Evolutionary conservation across 2,888 invertebrate species (phyloP).

Genomic region (Ephialtes manifestator): DNA sequence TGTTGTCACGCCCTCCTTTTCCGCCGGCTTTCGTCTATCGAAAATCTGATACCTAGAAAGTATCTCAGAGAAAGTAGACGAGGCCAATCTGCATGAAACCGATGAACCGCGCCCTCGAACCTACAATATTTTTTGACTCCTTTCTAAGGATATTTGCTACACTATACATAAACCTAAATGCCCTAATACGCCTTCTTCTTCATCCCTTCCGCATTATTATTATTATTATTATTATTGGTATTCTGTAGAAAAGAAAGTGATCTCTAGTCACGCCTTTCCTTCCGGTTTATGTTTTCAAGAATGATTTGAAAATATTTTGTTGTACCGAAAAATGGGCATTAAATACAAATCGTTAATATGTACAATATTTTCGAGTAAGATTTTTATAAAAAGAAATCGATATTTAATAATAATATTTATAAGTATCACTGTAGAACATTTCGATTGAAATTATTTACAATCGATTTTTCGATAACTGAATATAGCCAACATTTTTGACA

Average conservation of each 20-base stretch:
- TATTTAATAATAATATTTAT: too few species aligned
- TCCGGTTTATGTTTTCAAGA: slow-evolving; percentile 42
- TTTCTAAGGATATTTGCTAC: slow-evolving; percentile 8
- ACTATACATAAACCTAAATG: slow-evolving; percentile 24
- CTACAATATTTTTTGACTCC: slow-evolving; percentile 44
- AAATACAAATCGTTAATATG: background rate
- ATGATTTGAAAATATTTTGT: background rate
- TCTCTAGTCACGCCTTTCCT: slow-evolving; percentile 50
- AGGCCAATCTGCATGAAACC: slow-evolving; percentile 72
- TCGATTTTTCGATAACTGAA: too few species aligned
- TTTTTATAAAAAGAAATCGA: too few species aligned
- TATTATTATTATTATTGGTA: too few species aligned
- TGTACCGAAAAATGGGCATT: background rate
- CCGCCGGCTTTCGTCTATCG: slow-evolving; percentile 46
- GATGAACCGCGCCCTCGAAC: slow-evolving; percentile 51
- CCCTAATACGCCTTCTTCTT: slow-evolving; percentile 34
- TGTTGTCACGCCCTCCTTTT: slow-evolving; percentile 62
- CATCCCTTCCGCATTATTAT: slow-evolving; percentile 66
- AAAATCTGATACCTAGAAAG: slow-evolving; percentile 53
- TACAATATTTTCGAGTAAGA: background rate
- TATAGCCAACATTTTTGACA: too few species aligned
- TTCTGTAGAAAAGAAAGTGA: slow-evolving; percentile 49
- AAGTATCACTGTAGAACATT: too few species aligned
- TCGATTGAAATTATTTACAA: too few species aligned
- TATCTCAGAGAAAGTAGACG: slow-evolving; percentile 25